phyloP scores from a whole-genome alignment of 2,888 invertebrate species.

The Tuberolachnus salignus region DNA sequence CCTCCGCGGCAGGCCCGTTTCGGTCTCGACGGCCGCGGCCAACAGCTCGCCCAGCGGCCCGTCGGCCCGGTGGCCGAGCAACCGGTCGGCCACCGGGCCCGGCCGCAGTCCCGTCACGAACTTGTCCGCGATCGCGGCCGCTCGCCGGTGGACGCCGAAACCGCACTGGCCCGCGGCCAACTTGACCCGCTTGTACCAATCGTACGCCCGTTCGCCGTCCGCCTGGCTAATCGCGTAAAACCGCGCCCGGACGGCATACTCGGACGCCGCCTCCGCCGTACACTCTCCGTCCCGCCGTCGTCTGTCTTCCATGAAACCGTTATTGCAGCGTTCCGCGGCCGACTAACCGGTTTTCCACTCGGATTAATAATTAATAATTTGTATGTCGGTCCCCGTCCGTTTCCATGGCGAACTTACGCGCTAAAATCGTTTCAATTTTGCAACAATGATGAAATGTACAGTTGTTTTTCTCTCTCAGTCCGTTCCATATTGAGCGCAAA shows the following conservation, averaged over 20 bases:
- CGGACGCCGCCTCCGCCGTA: neutral
- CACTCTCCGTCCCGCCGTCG: neutral
- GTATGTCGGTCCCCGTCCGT: too few relatives aligned
- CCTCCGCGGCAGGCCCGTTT: neutral
- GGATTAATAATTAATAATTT: too few relatives aligned
- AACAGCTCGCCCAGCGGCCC: neutral
- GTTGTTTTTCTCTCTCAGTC: too few relatives aligned
- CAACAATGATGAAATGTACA: too few relatives aligned
- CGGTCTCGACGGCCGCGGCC: neutral
- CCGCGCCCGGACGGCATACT: slow-evolving; percentile 14
- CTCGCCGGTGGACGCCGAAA: neutral
- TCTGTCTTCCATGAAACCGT: too few relatives aligned
- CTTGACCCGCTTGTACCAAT: slow-evolving; percentile 30
- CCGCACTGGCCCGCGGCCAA: slow-evolving; percentile 25
- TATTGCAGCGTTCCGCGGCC: too few relatives aligned
- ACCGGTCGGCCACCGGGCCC: slow-evolving; percentile 28
- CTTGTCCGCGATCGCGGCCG: slow-evolving; percentile 20
- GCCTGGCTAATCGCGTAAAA: slow-evolving; percentile 36
- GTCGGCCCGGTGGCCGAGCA: slow-evolving; percentile 21
- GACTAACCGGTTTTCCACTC: too few relatives aligned
- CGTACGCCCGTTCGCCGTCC: slow-evolving; percentile 31
- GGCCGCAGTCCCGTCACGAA: slow-evolving; percentile 43
- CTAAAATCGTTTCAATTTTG: too few relatives aligned
- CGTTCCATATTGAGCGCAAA: too few relatives aligned
- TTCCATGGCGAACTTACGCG: too few relatives aligned